Evolutionary conservation across 2,888 invertebrate genomes (phyloP), one percentile per base, ranked within the genome.

Genomic region (Choreutis nemorana): DNA sequence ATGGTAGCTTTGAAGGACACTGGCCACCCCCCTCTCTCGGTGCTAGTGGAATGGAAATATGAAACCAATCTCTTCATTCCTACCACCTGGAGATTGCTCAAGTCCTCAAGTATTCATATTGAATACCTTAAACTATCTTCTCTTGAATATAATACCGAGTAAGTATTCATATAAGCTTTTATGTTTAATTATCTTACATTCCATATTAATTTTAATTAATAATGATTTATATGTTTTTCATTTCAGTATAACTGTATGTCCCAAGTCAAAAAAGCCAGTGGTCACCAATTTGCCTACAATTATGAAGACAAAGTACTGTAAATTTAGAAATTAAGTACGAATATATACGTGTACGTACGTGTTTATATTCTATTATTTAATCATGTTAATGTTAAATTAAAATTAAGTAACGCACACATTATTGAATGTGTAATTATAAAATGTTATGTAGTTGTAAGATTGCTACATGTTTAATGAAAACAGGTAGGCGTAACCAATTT

Each of bases 41-140:
- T 87, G 0, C 83, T 87, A 39, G 83, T 91, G 1, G 84, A 87
- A 45, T 93, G 91, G 91, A 86, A 87, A 45, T 91, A 90, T 46
- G 85, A 87, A 45, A 87, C 87, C 2, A 90, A 87, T 37, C 60
- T 90, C 12, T 83, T 91, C 43, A 93, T 92, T 63, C 90, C 92
- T 0, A 81, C 92, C 39, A 91, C 92, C 0, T 93, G 93, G 92
- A 79, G 93, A 32, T 63, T 91, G 20, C 63, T 91, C 5, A 82
- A 87, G 31, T 85, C 85, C 3, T 89, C 93, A 0, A 83, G 86
- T 37, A 85, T 91, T 30, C 89, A 86, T 53, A 67, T 93, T 26
- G 87, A 87, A 32, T 85, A 85, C 36, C 65, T 93, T 22, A 82
- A 83, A 26, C 71, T 93, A 20, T 87, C 90, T 24, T 87, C 86